Base-by-base conservation (phyloP, 2,797 vertebrate species). In the Salarias fasciatus region DNA sequence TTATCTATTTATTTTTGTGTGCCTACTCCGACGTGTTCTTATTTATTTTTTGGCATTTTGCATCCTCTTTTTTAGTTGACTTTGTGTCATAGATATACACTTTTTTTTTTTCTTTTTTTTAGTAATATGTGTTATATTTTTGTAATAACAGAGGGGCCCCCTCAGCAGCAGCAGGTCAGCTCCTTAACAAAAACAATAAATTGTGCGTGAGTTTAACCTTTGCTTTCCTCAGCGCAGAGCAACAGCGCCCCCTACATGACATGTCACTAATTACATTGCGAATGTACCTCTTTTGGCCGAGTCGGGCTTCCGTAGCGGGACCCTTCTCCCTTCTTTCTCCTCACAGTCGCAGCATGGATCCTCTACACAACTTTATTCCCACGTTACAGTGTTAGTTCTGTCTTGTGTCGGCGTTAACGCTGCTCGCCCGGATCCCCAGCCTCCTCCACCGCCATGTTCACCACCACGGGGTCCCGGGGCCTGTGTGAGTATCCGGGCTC, bases 401-500 rank as follows among this genome's bases (percentile, higher is more conserved):
- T 3, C 33, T 61, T 52, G 61, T 58, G 14, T 53, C 69, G 12
- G 31, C 49, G 49, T 56, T 24, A 29, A 29, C 13, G 3, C 11
- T 5, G 8, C 8, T 51, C 14, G 4, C n/a, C n/a, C 43, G 41
- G 41, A 29, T 11, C 12, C 5, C 6, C 42, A 30, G 36, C 14
- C 41, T 10, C 24, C 4, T 5, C 15, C 31, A 0, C 55, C 63
- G 50, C 53, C 54, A 94, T 94, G 93, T 94, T 94, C 57, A 92
- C 89, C 72, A 88, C 87, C 69, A 93, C 92, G 8, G 92, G 93
- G 38, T 93, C 93, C 4, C 86, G 92, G 63, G 92, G 93, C 72
- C 86, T 94, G 12, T 93, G 93, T 94, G 82, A 92, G 93, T 93
- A 72, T 49, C 43, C 37, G 5, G 15, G 18, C 18, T 4, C 12